Base-by-base conservation (phyloP, 2,797 vertebrate species). In the Acanthornis magna region DNA sequence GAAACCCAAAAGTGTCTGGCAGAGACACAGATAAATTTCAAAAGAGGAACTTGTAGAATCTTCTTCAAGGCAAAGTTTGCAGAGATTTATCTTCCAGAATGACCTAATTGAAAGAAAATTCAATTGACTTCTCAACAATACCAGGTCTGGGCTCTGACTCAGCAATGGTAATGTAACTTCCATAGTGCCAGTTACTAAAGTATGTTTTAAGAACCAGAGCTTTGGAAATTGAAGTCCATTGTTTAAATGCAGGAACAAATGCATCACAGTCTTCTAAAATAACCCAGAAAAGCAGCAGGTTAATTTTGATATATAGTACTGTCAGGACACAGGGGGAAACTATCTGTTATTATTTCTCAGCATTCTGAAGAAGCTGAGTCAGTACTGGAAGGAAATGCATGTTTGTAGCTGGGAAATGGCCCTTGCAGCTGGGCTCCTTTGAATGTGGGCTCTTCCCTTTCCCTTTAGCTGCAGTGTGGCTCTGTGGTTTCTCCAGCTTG, bases 381-480 rank as follows among this genome's bases (percentile, higher is more conserved):
- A 34, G 32, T 51, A 40, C 19, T 58, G 40, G 58, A 65, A 40
- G 55, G 19, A 65, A 36, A 40, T 5, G 26, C 1, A 0, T 13
- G 26, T 45, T 16, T 61, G 58, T 9, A 13, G 53, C 29, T 54
- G 67, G 53, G 45, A 27, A 50, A 22, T 11, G 42, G 43, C 54
- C 29, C 38, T 73, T 38, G 54, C 30, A 63, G n/a, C 16, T 9
- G 18, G 53, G 16, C 42, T 79, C 4, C 26, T 75, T 34, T 3
- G 2, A 7, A 5, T 7, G n/a, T 3, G 2, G 23, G 40, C 3
- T 0, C 26, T 32, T 54, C 17, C 15, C 48, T 78, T 21, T 43
- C 16, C 14, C 29, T 29, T 34, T 5, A 25, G 36, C 55, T 47
- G 42, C 3, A 5, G 4, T 7, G 38, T 26, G 40, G 20, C 15